A percentile compares a stretch with the other conserved stretches of the same genome.
phyloP scores from a whole-genome alignment of 1,140 invertebrate species.

The Neodiprion lecontei region DNA sequence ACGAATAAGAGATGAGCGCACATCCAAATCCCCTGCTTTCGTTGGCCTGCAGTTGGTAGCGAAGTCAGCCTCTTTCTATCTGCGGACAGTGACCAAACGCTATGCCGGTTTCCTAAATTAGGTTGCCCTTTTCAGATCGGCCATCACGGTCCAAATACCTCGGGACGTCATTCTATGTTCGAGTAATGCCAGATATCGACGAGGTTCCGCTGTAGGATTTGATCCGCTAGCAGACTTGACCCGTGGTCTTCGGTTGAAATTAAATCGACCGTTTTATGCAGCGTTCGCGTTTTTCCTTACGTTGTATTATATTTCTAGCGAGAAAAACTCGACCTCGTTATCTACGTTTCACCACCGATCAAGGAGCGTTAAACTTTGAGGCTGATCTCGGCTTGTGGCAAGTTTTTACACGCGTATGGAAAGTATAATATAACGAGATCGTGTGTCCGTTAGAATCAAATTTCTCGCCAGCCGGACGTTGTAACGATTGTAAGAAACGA shows the following conservation, averaged over 20 bases:
- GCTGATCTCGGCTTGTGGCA: background rate
- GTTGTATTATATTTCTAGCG: background rate
- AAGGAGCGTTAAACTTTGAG: background rate
- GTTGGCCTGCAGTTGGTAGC: background rate
- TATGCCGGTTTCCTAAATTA: background rate
- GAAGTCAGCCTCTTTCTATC: no score
- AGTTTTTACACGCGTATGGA: no score
- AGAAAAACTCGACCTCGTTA: no score
- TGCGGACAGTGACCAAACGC: background rate
- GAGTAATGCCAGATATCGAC: no score
- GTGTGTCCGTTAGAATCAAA: background rate
- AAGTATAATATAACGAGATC: background rate
- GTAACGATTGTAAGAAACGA: no score
- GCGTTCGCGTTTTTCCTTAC: background rate
- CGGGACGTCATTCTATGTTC: no score
- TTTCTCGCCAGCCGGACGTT: background rate
- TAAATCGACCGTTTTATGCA: background rate
- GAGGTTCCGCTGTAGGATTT: no score
- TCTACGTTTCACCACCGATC: no score
- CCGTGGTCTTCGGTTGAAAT: background rate
- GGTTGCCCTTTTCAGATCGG: background rate
- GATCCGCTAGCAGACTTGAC: no score
- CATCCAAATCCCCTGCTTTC: background rate
- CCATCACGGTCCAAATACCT: background rate
- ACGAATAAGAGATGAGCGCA: no score